Conservation (phyloP, 2,113 vertebrate species). For the Muscicapa adusta region DNA sequence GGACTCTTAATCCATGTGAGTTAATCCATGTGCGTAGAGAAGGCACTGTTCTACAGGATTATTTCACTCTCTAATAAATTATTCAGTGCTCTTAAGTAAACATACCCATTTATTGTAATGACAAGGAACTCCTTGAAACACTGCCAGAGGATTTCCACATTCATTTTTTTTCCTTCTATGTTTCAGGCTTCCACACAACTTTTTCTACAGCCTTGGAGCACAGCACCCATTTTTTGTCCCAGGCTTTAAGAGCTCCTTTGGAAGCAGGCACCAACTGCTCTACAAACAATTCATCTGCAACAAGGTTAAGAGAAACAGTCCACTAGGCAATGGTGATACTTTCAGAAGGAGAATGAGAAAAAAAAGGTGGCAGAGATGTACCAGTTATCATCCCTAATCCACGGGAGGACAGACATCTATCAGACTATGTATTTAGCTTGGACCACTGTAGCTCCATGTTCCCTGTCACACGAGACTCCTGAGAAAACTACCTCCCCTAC, state of each 20-base stretch:
- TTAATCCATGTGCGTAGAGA: neutral
- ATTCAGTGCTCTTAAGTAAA: neutral
- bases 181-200: neutral
- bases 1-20: neutral
- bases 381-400: neutral
- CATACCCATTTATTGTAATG: neutral
- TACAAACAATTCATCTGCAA: neutral
- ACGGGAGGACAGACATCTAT: neutral
- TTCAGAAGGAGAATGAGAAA: neutral
- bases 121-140: neutral
- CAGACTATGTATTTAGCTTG: neutral
- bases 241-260: neutral
- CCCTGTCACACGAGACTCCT: neutral
- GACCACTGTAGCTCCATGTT: neutral
- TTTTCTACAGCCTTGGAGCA: neutral
- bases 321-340: neutral
- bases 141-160: neutral
- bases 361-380: neutral
- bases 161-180: neutral
- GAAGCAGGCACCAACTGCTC: neutral
- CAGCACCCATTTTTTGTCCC: neutral
- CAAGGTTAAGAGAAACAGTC: neutral
- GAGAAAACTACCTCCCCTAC: neutral
- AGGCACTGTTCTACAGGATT: accelerated
- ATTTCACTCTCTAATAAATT: neutral